Percentiles rank a stretch among this genome's conserved stretches.
These are phyloP conservation scores for Schrankia costaestrigalis DNA, from an alignment of 2,888 invertebrate species.

Conservation along the genomic window DNA sequence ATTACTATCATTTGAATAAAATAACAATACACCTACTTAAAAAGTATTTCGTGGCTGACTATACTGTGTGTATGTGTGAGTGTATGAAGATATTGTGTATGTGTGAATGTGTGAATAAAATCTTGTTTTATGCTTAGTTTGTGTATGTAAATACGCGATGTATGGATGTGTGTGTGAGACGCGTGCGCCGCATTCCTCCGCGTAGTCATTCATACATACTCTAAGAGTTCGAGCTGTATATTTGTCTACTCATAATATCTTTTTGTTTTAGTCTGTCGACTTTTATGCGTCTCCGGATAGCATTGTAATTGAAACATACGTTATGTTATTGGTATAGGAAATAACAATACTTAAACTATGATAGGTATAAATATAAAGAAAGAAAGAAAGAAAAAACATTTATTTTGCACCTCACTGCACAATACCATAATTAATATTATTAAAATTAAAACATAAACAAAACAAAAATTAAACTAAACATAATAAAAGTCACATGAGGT, in stretches of 20 bases:
- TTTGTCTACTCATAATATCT: slow-evolving; percentile 46
- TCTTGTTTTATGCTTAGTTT: slow-evolving; percentile 52
- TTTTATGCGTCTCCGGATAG: slow-evolving; percentile 21
- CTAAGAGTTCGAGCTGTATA: slow-evolving; percentile 45
- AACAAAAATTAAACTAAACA: too few species aligned
- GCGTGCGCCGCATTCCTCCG: slow-evolving; percentile 73
- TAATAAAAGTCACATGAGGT: too few species aligned
- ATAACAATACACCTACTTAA: slow-evolving; percentile 40
- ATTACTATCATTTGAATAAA: slow-evolving; percentile 39
- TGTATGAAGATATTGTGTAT: slow-evolving; percentile 31
- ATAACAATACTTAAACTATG: too few species aligned
- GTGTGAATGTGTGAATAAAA: slow-evolving; percentile 43
- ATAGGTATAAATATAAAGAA: too few species aligned
- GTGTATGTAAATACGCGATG: slow-evolving; percentile 34
- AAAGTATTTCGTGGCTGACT: slow-evolving; percentile 42
- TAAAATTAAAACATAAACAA: too few species aligned
- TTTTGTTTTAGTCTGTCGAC: slow-evolving; percentile 38
- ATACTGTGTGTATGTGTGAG: slow-evolving; percentile 45
- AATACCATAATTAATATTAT: too few species aligned
- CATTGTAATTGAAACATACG: too few species aligned
- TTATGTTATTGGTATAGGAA: too few species aligned
- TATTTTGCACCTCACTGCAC: too few species aligned
- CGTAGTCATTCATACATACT: slow-evolving; percentile 71
- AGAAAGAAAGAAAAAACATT: too few species aligned
- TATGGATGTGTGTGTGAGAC: slow-evolving; percentile 46